Evolutionary conservation across 2,113 vertebrate genomes (phyloP), one percentile per base, ranked within the genome.

Genomic region (Tursiops truncatus): DNA sequence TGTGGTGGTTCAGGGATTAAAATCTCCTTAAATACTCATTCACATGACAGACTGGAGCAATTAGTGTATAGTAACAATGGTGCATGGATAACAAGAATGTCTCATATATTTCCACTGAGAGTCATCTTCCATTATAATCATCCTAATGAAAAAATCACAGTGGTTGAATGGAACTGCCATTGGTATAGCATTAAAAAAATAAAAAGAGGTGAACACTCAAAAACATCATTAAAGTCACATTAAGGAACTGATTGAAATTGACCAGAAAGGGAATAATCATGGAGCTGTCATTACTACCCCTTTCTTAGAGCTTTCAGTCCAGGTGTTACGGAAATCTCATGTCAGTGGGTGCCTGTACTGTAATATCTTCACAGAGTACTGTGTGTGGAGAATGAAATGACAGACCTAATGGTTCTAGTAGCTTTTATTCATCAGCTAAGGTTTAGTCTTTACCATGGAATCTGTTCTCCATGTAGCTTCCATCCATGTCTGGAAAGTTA

Each of bases 1-100:
- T 94, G 92, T 80, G 41, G 88, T 93, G 95, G 97, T 94, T 96
- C 76, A 94, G 97, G 97, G 98, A 97, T 96, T 98, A 96, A 96
- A 97, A 97, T 96, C 97, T 97, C 98, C 90, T 98, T 97, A 97
- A 98, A 98, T 97, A 94, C 97, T 97, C 98, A 97, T 97, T 98
- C 98, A 89, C 81, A 97, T 98, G 97, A 98, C 97, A 96, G 97
- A 97, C 97, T 96, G 96, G 92, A 97, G 92, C 96, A 98, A 98
- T 98, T 97, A 98, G 92, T 83, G 44, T 79, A 74, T 38, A 85
- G 96, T 94, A 96, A 98, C 97, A 97, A 93, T 95, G 92, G 96
- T 74, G 91, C 92, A 80, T 95, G 83, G 97, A 96, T 97, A 97
- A 98, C 98, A 96, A 95, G 90, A 97, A 81, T 89, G 92, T 89